Evolutionary conservation across 2,797 vertebrate genomes (phyloP), one percentile per base, ranked within the genome.

Genomic region (Hoplostethus atlanticus): DNA sequence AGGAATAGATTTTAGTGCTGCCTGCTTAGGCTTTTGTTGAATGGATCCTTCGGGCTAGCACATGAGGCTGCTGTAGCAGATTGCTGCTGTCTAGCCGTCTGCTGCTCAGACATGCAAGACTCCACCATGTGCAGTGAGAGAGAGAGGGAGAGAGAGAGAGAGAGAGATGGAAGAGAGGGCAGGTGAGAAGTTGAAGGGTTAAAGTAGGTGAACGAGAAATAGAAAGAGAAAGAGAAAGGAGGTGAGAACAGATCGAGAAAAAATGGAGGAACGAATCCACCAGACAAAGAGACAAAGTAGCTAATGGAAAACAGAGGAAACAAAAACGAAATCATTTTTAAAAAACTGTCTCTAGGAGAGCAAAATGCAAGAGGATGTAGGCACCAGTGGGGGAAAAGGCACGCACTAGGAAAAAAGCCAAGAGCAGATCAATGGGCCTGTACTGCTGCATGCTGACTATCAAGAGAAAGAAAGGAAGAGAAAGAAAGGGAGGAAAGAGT

Each of bases 31-130:
- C 84, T 89, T 89, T 89, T 81, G 87, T 84, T 1, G 68, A 78
- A 80, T 48, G 64, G 84, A 87, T 85, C 73, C 42, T 73, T 83
- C 15, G 54, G 71, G 79, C 64, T 60, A 77, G 85, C 81, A 78
- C 82, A 84, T 55, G 72, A 88, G 80, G 88, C 81, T 87, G 87
- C 84, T 81, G 65, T 60, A 84, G 86, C 91, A 93, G 89, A 89
- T 90, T 89, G 92, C 81, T 87, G 80, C 88, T 86, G 92, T 93
- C 94, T 94, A 84, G 91, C 92, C 87, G 91, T 93, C 94, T 94
- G 90, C 88, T 93, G 90, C 82, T 80, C 87, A 93, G 91, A 93
- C 91, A 91, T 90, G 86, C 91, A 92, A 88, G 91, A 90, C 90
- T 90, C 79, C 87, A 92, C 89, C 90, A 89, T 92, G 87, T 91